Percentiles rank a stretch among this genome's conserved stretches.
Evolutionary conservation across 2,113 vertebrate species (phyloP).

Genomic region (Sula dactylatra): DNA sequence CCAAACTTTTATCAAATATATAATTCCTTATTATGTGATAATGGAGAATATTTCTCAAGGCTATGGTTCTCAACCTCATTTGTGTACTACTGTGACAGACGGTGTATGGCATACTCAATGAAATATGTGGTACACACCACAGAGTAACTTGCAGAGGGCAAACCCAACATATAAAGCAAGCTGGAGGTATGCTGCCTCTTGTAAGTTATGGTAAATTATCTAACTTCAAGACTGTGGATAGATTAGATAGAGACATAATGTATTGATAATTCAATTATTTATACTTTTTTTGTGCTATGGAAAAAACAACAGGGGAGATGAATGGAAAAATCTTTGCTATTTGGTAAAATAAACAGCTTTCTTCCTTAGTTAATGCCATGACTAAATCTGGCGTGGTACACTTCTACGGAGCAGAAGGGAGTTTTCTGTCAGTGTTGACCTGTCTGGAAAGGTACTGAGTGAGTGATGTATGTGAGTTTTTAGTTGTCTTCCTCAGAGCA

Average conservation of each 20-base stretch:
- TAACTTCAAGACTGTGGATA: slow-evolving; percentile 31
- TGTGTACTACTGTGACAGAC: slow-evolving; percentile 6
- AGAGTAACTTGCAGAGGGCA: slow-evolving; percentile 15
- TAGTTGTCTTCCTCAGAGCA: background rate
- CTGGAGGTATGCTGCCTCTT: background rate
- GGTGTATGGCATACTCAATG: background rate
- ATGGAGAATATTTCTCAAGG: slow-evolving; percentile 38
- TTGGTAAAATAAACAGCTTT: background rate
- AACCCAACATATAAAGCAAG: slow-evolving; percentile 24
- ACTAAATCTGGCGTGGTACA: background rate
- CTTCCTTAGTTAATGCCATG: background rate
- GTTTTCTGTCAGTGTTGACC: background rate
- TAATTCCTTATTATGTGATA: slow-evolving; percentile 44
- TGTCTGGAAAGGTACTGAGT: background rate
- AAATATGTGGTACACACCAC: background rate
- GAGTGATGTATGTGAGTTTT: background rate
- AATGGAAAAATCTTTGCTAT: background rate
- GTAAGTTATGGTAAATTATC: slow-evolving; percentile 35
- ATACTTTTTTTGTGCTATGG: background rate
- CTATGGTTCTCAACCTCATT: slow-evolving; percentile 43
- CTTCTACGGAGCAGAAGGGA: background rate
- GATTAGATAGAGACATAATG: background rate
- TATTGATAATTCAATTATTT: background rate
- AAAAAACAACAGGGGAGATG: background rate
- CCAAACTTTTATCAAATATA: slow-evolving; percentile 28